phyloP scores from a whole-genome alignment of 2,113 vertebrate genomes.

The Microtus ochrogaster region DNA sequence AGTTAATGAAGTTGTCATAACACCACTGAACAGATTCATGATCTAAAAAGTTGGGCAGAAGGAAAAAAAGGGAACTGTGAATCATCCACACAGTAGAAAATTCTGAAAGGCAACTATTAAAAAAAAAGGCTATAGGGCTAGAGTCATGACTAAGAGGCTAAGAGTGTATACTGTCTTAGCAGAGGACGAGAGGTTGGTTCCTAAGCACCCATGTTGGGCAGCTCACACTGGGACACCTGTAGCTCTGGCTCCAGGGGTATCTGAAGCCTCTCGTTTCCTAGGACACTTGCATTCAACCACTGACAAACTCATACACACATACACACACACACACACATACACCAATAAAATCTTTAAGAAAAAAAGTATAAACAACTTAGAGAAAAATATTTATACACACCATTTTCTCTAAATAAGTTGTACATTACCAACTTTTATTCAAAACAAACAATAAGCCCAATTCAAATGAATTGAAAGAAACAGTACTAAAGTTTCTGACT shows the following conservation, averaged over 20 bases:
- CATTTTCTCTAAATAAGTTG: slow-evolving; percentile 24
- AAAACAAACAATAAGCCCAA: neutral
- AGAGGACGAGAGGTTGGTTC: neutral
- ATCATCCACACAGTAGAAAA: slow-evolving; percentile 77
- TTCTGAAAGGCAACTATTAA: slow-evolving; percentile 75
- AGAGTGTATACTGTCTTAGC: too few species aligned
- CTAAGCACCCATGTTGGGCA: neutral
- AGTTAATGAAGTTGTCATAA: slow-evolving; percentile 99
- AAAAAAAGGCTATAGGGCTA: neutral
- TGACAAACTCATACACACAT: neutral
- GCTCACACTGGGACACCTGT: neutral
- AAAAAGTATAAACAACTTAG: slow-evolving; percentile 59
- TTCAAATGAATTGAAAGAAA: slow-evolving; percentile 20
- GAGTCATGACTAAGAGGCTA: neutral
- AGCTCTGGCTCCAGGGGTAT: neutral
- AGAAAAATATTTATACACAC: slow-evolving; percentile 2
- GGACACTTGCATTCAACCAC: neutral
- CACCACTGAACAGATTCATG: slow-evolving; percentile 99
- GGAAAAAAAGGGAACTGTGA: slow-evolving; percentile 52
- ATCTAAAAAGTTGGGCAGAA: slow-evolving; percentile 89
- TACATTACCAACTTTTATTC: neutral
- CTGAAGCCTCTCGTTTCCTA: neutral
- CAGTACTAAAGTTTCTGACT: neutral
- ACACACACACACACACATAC: neutral
- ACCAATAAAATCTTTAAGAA: neutral